Percentiles rank a stretch among this genome's conserved stretches.
These are phyloP conservation scores for Arion vulgaris DNA, from an alignment of 1,140 invertebrate genomes.

Conservation along the genomic window DNA sequence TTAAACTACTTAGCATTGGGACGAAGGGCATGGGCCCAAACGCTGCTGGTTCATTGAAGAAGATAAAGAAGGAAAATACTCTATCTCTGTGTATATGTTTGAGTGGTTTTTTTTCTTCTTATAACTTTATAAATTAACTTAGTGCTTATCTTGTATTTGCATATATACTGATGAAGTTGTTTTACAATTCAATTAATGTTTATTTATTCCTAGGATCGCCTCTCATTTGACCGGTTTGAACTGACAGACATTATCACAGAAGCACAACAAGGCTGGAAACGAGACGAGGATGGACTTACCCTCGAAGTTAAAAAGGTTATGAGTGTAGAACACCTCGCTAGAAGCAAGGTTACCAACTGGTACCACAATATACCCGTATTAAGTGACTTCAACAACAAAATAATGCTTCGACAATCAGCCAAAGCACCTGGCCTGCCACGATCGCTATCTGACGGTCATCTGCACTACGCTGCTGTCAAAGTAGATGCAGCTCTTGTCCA, in stretches of 20 bases:
- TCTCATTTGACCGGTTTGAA: conserved; percentile 12
- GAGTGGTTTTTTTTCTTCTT: no score
- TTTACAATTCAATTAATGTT: not conserved
- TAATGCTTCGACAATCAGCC: not conserved
- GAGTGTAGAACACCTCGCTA: conserved; percentile 11
- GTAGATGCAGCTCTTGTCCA: not conserved
- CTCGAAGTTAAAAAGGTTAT: conserved; percentile 26
- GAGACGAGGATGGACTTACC: not conserved
- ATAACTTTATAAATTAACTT: no score
- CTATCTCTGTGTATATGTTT: no score
- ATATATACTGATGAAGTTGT: no score
- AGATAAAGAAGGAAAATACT: no score
- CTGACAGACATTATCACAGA: conserved; percentile 26
- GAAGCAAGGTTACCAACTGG: conserved; percentile 14
- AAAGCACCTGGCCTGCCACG: not conserved
- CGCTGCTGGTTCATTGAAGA: no score
- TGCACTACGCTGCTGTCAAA: not conserved
- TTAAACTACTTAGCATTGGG: no score
- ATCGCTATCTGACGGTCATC: conserved; percentile 10
- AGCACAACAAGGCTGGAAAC: conserved; percentile 15
- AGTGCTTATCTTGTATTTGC: no score
- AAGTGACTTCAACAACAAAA: not conserved
- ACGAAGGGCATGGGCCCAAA: no score
- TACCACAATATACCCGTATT: not conserved
- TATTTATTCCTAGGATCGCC: conserved; percentile 16